Percentiles rank a stretch among this genome's conserved stretches.
These are phyloP conservation scores for Channa argus DNA, from an alignment of 2,113 vertebrate species.

Conservation along the genomic window DNA sequence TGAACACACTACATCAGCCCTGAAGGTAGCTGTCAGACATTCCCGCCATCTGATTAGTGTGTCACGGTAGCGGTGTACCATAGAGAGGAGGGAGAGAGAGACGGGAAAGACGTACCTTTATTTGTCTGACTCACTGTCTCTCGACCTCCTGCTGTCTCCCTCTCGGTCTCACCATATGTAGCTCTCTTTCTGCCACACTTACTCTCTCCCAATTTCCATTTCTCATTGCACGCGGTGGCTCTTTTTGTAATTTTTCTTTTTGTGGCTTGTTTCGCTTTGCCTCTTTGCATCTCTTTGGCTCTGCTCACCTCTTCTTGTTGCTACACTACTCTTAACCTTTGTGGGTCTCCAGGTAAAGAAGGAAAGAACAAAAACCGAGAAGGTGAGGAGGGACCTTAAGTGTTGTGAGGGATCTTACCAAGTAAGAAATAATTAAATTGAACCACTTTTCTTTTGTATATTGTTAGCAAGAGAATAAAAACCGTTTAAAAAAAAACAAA, in stretches of 20 bases:
- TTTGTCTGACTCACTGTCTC: constrained; percentile 58
- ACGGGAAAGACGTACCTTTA: constrained; percentile 44
- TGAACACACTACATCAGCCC: constrained; percentile 76
- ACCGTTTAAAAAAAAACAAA: neutral
- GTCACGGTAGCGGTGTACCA: constrained; percentile 28
- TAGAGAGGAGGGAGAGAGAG: constrained; percentile 24
- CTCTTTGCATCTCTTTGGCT: constrained; percentile 38
- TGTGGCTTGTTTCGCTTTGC: neutral
- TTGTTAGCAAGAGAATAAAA: neutral
- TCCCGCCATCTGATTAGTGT: constrained; percentile 67
- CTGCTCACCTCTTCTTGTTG: constrained; percentile 24
- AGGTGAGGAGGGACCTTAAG: constrained; percentile 1
- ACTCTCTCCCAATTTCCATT: constrained; percentile 17
- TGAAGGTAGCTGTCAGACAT: constrained; percentile 69
- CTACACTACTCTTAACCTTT: constrained; percentile 34
- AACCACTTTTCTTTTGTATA: constrained; percentile 39
- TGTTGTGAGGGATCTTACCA: constrained; percentile 39
- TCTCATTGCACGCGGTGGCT: constrained; percentile 1
- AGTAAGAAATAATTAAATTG: constrained; percentile 49
- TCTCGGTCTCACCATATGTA: constrained; percentile 5
- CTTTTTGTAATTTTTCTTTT: constrained; percentile 24
- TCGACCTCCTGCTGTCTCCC: constrained; percentile 52
- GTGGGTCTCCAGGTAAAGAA: constrained; percentile 14
- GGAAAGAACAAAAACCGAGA: constrained; percentile 16
- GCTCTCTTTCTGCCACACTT: constrained; percentile 29